Evolutionary conservation across 2,888 invertebrate species (phyloP).

Genomic region (Corbicula japonica): DNA sequence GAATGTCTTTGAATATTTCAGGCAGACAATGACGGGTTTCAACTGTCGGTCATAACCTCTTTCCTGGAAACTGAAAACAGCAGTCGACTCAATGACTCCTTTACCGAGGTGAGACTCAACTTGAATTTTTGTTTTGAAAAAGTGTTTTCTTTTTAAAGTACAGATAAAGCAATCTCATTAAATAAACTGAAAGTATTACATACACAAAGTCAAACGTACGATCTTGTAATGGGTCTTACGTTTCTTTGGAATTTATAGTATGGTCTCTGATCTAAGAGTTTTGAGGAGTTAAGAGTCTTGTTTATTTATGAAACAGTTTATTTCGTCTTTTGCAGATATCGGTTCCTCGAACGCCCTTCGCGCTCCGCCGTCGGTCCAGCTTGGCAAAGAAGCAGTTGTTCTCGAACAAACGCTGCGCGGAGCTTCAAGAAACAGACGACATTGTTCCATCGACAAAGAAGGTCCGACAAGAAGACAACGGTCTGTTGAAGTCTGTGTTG

Average conservation of each 20-base stretch:
- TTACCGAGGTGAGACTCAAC: constrained; percentile 10
- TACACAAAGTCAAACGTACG: too few species aligned
- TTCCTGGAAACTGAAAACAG: not conserved
- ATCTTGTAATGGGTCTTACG: too few species aligned
- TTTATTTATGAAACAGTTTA: too few species aligned
- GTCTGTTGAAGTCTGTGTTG: constrained; percentile 32
- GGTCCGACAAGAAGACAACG: constrained; percentile 30
- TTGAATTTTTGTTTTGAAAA: not conserved
- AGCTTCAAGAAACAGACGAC: constrained; percentile 30
- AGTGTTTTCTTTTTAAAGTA: not conserved
- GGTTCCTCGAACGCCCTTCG: not conserved
- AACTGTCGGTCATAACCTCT: constrained; percentile 11
- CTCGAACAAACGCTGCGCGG: constrained; percentile 38
- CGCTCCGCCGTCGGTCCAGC: not conserved
- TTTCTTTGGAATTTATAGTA: too few species aligned
- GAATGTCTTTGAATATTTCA: too few species aligned
- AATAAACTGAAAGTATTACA: too few species aligned
- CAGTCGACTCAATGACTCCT: constrained; percentile 25
- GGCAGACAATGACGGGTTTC: constrained; percentile 32
- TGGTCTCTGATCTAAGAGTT: too few species aligned
- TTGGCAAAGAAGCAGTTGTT: constrained; percentile 43
- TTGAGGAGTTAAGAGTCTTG: too few species aligned
- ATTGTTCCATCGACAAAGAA: constrained; percentile 38
- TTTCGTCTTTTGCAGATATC: too few species aligned
- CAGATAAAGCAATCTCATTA: too few species aligned